Evolutionary conservation across 1,140 invertebrate genomes (phyloP), one percentile per base, ranked within the genome.

Genomic region (Xylocopa sonorina): DNA sequence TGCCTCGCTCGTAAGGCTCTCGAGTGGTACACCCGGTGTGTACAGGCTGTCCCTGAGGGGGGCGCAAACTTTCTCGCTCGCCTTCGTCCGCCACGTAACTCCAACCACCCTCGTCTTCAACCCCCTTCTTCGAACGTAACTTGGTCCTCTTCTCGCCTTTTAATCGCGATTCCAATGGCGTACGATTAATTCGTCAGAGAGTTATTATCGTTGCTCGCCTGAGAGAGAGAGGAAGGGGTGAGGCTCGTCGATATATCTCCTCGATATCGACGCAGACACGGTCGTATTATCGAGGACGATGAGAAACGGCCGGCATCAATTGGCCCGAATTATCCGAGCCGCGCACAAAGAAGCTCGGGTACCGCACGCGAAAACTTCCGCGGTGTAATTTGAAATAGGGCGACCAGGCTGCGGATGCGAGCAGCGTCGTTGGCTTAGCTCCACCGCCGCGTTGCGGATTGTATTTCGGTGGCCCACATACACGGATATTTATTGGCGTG

Each of bases 401-500:
- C 62, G 82, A 78, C 80, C 80, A 82, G 80, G 73, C 64, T 82
- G 78, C 85, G 63, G 87, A 88, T 81, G 58, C 73, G 74, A 87
- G 43, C 74, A 83, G 85, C 82, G 80, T 87, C 76, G 86, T 91
- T 92, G 90, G 90, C 90, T 89, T 87, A 89, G 84, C 83, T 91
- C 90, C 90, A 92, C 89, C n/a, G 88, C 86, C 88, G 90, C 90
- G 90, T 90, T 91, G 90, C 89, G 87, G 88, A 90, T 78, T 83
- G 81, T 87, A 83, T 90, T 89, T 84, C 75, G 82, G 63, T 90
- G 87, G 66, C 83, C 88, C 81, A 85, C 86, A 91, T 91, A 87
- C 76, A n/a, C 71, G 41, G 67, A 81, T 87, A 82, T 82, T 86
- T 85, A 85, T 85, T 62, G 84, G 57, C 83, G 58, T 57, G 60